phyloP scores from a whole-genome alignment of 2,113 vertebrate genomes.

The Paramisgurnus dabryanus region DNA sequence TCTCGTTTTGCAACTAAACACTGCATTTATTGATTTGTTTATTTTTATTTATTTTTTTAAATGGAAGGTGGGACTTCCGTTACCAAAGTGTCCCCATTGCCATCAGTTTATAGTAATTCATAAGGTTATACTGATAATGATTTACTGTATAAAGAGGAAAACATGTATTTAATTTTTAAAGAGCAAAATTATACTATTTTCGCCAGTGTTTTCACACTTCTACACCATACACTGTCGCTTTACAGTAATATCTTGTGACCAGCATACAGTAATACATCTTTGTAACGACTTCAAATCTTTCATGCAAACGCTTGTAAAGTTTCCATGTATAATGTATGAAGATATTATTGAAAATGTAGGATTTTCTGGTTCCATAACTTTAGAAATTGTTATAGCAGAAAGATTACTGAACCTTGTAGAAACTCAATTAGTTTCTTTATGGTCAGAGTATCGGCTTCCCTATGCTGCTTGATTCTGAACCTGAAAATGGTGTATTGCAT shows the following conservation, averaged over 20 bases:
- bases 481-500: constrained; percentile 51
- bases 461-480: constrained; percentile 36
- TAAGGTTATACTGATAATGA: no score
- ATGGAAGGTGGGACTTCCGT: no score
- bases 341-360: constrained; percentile 35
- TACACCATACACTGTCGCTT: no score
- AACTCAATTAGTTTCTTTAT: constrained; percentile 37
- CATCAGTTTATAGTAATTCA: no score
- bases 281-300: not conserved
- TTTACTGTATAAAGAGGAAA: not conserved
- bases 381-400: constrained; percentile 37
- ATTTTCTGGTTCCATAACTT: constrained; percentile 41
- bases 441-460: constrained; percentile 9
- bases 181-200: no score
- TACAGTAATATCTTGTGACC: not conserved
- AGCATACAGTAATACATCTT: not conserved
- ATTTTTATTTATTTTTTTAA: no score
- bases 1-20: no score
- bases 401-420: constrained; percentile 28
- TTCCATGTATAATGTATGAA: constrained; percentile 37
- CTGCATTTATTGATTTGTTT: no score
- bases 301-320: constrained; percentile 27
- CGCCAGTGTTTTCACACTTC: no score
- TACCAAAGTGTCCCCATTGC: no score
- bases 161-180: not conserved